Percentiles rank a stretch among this genome's conserved stretches.
Conservation (phyloP, 2,797 vertebrate genomes). For the Octomys mimax region DNA sequence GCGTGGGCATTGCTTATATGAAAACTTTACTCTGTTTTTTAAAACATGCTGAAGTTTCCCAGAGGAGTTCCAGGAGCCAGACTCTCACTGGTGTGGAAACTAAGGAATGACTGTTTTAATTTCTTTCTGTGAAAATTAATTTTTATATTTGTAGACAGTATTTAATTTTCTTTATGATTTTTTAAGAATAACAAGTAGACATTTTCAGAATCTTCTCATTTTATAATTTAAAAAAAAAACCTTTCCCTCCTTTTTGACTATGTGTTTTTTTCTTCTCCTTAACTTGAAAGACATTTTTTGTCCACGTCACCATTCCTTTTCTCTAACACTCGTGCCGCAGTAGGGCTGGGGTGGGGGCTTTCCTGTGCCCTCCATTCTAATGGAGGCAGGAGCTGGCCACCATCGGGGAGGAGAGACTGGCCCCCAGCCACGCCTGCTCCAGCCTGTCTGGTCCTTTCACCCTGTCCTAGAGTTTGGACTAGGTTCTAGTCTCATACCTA, state of each 20-base stretch:
- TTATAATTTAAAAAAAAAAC: not conserved
- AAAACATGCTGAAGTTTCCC: no score
- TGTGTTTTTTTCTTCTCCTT: not conserved
- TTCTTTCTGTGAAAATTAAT: not conserved
- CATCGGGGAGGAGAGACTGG: not conserved
- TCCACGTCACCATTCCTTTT: not conserved
- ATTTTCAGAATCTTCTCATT: not conserved
- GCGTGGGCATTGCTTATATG: not conserved
- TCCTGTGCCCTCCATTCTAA: not conserved
- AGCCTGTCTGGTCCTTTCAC: no score
- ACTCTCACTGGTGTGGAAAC: not conserved
- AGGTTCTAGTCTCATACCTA: not conserved
- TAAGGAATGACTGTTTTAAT: not conserved
- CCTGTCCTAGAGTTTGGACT: no score
- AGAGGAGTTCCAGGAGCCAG: not conserved
- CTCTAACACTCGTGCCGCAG: not conserved
- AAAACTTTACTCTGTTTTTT: not conserved
- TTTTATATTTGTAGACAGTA: not conserved
- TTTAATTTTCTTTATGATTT: not conserved
- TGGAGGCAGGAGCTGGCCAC: not conserved
- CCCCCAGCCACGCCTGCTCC: no score
- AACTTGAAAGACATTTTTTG: not conserved
- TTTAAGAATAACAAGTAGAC: not conserved
- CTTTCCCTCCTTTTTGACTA: not conserved
- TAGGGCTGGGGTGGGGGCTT: not conserved